Evolutionary conservation across 2,888 invertebrate species (phyloP).

Genomic region (Galeruca laticollis): DNA sequence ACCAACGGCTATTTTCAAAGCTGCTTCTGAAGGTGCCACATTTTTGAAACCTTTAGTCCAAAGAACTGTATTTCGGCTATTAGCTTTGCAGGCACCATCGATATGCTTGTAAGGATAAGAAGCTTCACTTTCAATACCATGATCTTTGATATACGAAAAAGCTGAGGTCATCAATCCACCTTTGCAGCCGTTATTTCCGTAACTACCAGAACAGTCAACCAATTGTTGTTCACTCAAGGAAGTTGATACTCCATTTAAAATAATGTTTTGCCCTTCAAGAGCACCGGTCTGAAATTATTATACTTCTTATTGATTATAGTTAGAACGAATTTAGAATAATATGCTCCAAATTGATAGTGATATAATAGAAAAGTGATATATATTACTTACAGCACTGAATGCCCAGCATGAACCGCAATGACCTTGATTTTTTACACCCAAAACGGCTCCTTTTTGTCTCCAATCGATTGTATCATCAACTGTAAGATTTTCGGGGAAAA

Average conservation of each 20-base stretch:
- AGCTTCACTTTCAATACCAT: constrained; percentile 69
- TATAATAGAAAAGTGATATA: not conserved
- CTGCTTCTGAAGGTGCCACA: not conserved
- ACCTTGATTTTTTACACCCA: constrained; percentile 26
- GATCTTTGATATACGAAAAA: constrained; percentile 65
- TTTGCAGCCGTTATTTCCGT: constrained; percentile 68
- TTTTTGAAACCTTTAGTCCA: constrained; percentile 2
- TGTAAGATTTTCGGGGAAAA: not conserved
- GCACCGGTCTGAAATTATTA: constrained; percentile 68
- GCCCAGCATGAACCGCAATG: constrained; percentile 20
- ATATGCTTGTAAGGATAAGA: constrained; percentile 67
- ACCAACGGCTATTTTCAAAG: constrained; percentile 20
- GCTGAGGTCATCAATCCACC: constrained; percentile 69
- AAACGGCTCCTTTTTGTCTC: constrained; percentile 24
- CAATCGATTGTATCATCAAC: constrained; percentile 11
- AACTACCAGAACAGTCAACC: constrained; percentile 68
- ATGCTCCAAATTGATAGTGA: too few relatives aligned
- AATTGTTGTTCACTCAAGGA: constrained; percentile 70
- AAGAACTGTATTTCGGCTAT: not conserved
- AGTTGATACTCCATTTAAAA: constrained; percentile 66
- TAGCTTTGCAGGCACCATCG: constrained; percentile 37
- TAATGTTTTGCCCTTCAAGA: constrained; percentile 68
- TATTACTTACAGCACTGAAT: constrained; percentile 31
- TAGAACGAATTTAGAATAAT: too few relatives aligned
- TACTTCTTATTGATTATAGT: too few relatives aligned